Percentiles rank a stretch among this genome's conserved stretches.
Evolutionary conservation across 2,113 vertebrate species (phyloP).

Genomic region (Oreochromis niloticus): DNA sequence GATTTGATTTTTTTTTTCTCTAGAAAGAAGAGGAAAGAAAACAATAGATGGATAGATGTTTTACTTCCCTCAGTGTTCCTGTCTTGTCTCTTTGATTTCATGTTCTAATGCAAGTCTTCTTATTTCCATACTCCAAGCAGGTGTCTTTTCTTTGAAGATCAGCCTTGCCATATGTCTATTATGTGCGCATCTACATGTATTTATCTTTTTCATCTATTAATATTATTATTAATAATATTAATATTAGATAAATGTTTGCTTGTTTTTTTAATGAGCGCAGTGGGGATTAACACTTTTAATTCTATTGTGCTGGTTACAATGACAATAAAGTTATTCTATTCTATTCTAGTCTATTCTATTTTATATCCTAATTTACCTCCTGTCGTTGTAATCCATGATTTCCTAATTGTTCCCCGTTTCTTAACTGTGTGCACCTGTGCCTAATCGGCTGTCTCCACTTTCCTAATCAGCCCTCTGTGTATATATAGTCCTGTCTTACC

Average conservation of each 20-base stretch:
- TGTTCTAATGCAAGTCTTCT: neutral
- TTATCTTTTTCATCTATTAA: neutral
- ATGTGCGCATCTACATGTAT: neutral
- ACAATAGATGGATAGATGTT: neutral
- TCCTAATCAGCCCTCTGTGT: neutral
- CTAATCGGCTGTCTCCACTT: neutral
- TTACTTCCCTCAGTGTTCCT: neutral
- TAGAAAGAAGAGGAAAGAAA: neutral
- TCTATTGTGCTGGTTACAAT: neutral
- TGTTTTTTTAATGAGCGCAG: neutral
- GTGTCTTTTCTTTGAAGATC: neutral
- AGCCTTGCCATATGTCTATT: neutral
- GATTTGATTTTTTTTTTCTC: fast-evolving
- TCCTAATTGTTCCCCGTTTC: neutral
- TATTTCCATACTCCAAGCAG: fast-evolving
- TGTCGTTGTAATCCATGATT: neutral
- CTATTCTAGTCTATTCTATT: neutral
- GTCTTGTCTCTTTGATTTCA: neutral
- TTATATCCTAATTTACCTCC: neutral
- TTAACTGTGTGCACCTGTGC: neutral
- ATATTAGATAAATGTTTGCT: neutral
- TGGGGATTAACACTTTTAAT: neutral
- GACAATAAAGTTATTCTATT: neutral
- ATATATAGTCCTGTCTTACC: neutral
- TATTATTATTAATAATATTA: fast-evolving